These are phyloP conservation scores for Orcinus orca DNA, from an alignment of 2,113 vertebrate genomes.

Conservation along the genomic window DNA sequence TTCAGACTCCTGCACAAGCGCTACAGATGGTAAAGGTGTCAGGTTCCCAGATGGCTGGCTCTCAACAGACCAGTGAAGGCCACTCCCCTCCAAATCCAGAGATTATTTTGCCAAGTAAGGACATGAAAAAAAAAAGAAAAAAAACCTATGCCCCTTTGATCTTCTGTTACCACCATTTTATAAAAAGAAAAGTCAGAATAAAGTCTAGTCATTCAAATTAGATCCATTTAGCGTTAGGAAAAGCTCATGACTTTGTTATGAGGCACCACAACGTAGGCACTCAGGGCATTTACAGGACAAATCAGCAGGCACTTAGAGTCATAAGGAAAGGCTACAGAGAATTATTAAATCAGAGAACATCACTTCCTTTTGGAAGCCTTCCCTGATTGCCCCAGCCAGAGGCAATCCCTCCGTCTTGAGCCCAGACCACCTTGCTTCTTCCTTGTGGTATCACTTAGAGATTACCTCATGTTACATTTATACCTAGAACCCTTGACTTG, in stretches of 20 bases:
- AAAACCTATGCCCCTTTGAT: background rate
- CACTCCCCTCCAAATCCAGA: background rate
- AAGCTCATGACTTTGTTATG: background rate
- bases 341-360: background rate
- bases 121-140: background rate
- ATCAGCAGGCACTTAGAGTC: background rate
- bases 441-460: background rate
- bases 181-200: constrained; percentile 30
- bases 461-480: background rate
- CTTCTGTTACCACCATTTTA: constrained; percentile 5
- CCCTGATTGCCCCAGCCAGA: background rate
- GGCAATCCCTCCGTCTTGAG: background rate
- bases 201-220: background rate
- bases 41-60: background rate
- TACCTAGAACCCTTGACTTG: background rate
- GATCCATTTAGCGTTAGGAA: background rate
- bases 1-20: background rate
- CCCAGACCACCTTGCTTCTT: background rate
- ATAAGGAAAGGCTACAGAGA: background rate
- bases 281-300: background rate
- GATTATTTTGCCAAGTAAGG: constrained; percentile 49
- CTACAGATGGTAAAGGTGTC: background rate
- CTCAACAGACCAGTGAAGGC: background rate
- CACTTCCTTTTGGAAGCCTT: background rate
- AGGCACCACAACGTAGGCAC: background rate